These are phyloP conservation scores for Paratrypauchen microcephalus DNA, from an alignment of 2,797 vertebrate species.

Conservation along the genomic window DNA sequence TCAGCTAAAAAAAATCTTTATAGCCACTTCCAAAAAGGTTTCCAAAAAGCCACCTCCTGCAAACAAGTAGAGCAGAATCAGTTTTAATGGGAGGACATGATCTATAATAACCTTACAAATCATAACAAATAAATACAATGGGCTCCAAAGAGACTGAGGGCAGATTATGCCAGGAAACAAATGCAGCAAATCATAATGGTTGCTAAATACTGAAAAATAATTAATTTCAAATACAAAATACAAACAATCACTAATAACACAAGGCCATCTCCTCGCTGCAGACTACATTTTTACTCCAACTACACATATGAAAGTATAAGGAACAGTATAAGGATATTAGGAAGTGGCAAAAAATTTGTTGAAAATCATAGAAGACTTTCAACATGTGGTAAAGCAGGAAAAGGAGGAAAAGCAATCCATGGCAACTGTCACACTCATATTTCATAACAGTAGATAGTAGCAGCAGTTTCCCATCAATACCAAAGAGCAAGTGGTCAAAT, in stretches of 20 bases:
- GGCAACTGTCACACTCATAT: not conserved
- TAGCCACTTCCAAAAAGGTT: too few species aligned
- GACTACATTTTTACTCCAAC: too few species aligned
- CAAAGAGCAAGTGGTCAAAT: not conserved
- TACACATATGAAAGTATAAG: not conserved
- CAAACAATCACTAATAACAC: too few species aligned
- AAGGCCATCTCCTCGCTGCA: too few species aligned
- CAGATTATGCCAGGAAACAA: not conserved
- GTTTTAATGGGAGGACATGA: not conserved
- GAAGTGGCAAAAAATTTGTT: not conserved
- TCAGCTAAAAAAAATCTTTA: not conserved
- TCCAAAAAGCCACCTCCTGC: not conserved
- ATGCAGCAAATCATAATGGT: not conserved
- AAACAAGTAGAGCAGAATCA: too few species aligned
- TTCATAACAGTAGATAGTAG: not conserved
- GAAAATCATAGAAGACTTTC: not conserved
- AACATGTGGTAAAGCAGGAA: not conserved
- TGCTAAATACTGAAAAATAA: not conserved
- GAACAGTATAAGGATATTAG: not conserved
- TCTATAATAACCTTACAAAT: not conserved
- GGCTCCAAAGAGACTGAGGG: not conserved
- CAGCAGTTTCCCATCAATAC: not conserved
- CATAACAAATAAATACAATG: not conserved
- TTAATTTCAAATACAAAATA: not conserved
- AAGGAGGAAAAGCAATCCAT: conserved; percentile 5